phyloP scores from a whole-genome alignment of 2,797 vertebrate species.

The Gorsachius magnificus region DNA sequence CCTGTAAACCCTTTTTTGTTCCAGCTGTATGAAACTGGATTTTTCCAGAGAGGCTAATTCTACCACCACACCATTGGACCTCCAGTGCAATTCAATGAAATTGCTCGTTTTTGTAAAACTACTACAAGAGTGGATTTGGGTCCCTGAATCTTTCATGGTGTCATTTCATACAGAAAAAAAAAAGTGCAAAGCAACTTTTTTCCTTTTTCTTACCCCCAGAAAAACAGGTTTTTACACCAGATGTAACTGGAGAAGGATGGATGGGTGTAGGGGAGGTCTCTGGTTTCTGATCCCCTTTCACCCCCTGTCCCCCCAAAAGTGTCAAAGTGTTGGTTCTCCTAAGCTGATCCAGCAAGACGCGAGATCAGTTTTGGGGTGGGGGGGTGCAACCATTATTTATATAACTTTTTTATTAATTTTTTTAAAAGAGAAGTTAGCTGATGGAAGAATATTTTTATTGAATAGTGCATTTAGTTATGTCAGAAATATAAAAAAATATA shows the following conservation, averaged over 20 bases:
- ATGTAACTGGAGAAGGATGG: conserved; percentile 4
- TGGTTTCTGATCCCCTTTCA: not conserved
- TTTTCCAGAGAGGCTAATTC: conserved; percentile 22
- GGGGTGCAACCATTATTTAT: conserved; percentile 68
- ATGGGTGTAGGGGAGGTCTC: not conserved
- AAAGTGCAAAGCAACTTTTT: conserved; percentile 20
- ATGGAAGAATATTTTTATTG: conserved; percentile 66
- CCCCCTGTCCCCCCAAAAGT: not conserved
- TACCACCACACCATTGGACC: not conserved
- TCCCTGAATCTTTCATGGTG: not conserved
- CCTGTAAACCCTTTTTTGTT: not conserved
- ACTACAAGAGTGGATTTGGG: not conserved
- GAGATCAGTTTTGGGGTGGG: conserved; percentile 25
- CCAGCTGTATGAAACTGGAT: not conserved
- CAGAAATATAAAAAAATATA: conserved; percentile 71
- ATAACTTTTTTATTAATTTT: conserved; percentile 64
- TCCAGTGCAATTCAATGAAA: not conserved
- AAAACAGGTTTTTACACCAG: conserved; percentile 9
- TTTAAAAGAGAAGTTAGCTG: conserved; percentile 50
- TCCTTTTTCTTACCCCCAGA: not conserved
- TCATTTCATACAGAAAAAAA: not conserved
- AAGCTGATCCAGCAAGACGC: conserved; percentile 23
- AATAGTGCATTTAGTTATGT: conserved; percentile 72
- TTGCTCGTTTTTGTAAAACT: not conserved
- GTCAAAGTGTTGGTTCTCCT: conserved; percentile 43